A percentile compares a stretch with the other conserved stretches of the same genome.
phyloP scores from a whole-genome alignment of 2,113 vertebrate species.

The Lampris megalopsis region DNA sequence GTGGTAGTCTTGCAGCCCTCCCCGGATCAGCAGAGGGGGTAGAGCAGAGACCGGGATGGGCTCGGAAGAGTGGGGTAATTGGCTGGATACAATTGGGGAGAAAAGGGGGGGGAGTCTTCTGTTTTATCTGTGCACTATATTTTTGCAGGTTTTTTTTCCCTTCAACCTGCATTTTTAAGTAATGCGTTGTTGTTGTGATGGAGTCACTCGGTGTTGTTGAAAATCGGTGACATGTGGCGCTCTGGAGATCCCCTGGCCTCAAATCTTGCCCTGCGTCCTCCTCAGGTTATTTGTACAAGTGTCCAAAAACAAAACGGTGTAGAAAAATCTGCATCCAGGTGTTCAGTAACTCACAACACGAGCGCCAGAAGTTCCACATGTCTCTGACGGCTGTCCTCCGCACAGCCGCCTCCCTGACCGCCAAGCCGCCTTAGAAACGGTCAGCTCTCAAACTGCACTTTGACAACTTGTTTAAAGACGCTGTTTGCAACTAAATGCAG shows the following conservation, averaged over 20 bases:
- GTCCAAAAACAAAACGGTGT: not conserved
- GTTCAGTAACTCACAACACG: not conserved
- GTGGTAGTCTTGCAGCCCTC: too few species aligned
- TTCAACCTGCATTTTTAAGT: too few species aligned
- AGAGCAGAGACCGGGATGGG: too few species aligned
- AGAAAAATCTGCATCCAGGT: too few species aligned
- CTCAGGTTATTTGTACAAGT: not conserved
- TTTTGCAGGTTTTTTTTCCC: too few species aligned
- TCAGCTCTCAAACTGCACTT: conserved; percentile 10
- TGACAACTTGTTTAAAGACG: conserved; percentile 38
- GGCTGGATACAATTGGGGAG: too few species aligned
- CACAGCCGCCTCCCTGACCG: not conserved
- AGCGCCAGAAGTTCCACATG: not conserved
- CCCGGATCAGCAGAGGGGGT: too few species aligned
- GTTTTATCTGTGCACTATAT: too few species aligned
- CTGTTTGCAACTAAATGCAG: conserved; percentile 45
- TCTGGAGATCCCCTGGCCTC: not conserved
- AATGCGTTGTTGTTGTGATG: too few species aligned
- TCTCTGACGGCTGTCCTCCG: not conserved
- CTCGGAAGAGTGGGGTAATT: too few species aligned
- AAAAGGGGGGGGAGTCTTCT: too few species aligned
- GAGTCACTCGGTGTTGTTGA: too few species aligned
- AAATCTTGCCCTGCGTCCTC: not conserved
- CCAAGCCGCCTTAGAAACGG: conserved; percentile 31
- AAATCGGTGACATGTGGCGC: not conserved